phyloP scores from a whole-genome alignment of 2,113 vertebrate species.

The Nothoprocta perdicaria region DNA sequence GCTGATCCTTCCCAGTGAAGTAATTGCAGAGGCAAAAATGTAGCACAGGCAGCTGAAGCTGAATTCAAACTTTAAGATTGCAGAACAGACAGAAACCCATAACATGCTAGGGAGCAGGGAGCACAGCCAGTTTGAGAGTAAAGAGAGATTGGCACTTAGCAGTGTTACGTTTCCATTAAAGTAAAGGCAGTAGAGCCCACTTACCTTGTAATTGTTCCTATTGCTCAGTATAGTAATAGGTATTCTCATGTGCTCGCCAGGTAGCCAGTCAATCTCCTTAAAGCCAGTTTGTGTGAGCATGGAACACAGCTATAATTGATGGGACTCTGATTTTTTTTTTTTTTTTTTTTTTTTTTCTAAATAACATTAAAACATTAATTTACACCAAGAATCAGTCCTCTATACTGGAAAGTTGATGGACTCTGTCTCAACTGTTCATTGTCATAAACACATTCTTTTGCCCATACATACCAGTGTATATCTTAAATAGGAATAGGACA shows the following conservation, averaged over 20 bases:
- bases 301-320: not conserved
- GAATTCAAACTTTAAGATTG: not conserved
- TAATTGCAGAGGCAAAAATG: not conserved
- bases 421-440: not conserved
- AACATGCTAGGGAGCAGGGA: not conserved
- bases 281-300: not conserved
- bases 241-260: not conserved
- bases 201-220: not conserved
- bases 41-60: not conserved
- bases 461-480: not conserved
- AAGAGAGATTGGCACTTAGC: not conserved
- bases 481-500: not conserved
- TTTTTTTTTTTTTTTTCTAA: not conserved
- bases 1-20: not conserved
- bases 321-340: not conserved
- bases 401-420: not conserved
- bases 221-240: not conserved
- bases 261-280: not conserved
- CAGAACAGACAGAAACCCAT: not conserved
- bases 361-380: not conserved
- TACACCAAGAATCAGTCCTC: not conserved
- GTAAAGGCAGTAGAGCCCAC: not conserved
- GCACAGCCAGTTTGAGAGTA: not conserved
- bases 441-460: not conserved
- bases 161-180: not conserved